phyloP scores from a whole-genome alignment of 2,113 vertebrate genomes.

The Limanda limanda region DNA sequence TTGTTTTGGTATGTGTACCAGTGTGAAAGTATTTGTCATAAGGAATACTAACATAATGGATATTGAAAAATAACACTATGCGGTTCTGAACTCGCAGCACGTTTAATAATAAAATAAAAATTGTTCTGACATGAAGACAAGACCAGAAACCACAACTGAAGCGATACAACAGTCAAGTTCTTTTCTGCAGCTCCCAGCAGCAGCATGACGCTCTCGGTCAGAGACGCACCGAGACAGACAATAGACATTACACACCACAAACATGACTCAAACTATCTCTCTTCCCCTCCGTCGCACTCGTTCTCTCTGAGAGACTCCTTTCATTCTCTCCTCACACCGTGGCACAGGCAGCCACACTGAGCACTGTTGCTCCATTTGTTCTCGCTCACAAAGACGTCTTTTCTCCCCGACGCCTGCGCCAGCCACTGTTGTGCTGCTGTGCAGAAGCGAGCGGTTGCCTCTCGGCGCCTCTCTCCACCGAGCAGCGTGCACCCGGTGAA shows the following conservation, averaged over 20 bases:
- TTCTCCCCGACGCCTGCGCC: conserved; percentile 47
- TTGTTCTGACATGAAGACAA: not conserved
- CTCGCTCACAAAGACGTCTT: conserved; percentile 64
- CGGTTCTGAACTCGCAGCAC: too few relatives aligned
- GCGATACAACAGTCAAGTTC: not conserved
- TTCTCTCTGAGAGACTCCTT: conserved; percentile 44
- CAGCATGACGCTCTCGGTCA: not conserved
- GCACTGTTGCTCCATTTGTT: conserved; percentile 66
- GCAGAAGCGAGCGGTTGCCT: conserved; percentile 44
- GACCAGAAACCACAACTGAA: not conserved
- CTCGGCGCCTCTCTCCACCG: conserved; percentile 26
- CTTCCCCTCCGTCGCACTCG: conserved; percentile 4
- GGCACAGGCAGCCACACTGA: conserved; percentile 45
- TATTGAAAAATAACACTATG: too few relatives aligned
- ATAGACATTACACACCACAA: conserved; percentile 25
- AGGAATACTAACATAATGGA: too few relatives aligned
- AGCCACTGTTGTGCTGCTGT: conserved; percentile 34
- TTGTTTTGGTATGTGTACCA: too few relatives aligned
- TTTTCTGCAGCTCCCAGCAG: conserved; percentile 10
- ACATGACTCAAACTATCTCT: conserved; percentile 35
- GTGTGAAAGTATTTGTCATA: too few relatives aligned
- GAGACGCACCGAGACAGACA: conserved; percentile 19
- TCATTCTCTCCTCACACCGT: conserved; percentile 61
- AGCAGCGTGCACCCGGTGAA: conserved; percentile 51
- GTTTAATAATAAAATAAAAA: too few relatives aligned